Base-by-base conservation (phyloP, 2,113 vertebrate genomes). In the Ptilonorhynchus violaceus region DNA sequence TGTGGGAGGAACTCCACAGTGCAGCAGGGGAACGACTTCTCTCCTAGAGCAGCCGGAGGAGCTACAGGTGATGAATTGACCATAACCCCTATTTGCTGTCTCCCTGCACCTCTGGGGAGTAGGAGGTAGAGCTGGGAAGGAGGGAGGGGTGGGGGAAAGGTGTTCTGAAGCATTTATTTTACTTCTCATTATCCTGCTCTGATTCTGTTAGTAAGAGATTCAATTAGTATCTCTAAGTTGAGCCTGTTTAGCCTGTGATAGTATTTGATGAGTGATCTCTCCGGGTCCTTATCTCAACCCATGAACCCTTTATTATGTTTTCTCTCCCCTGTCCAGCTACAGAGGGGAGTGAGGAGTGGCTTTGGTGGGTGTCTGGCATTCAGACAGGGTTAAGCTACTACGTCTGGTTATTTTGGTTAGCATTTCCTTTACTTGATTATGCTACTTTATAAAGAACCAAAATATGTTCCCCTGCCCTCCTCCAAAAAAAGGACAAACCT, bases 1-100 rank as follows among this genome's bases (percentile, higher is more conserved):
- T n/a, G 18, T 0, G 0, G 15, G 28, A 64, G 9, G 7, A 23
- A 47, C 5, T 24, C 15, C 19, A 10, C 0, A 0, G 3, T 66
- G 23, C 15, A 14, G 10, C 15, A 56, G 49, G 7, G 7, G 18
- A 56, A 66, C 28, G 24, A 41, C 10, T 16, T 8, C 28, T 56
- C 19, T 66, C 5, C 6, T 8, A 66, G 30, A 66, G 20, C 41
- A 47, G 28, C 0, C 6, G 10, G 30, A 58, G 30, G 56, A 58
- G 16, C 19, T 49, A 41, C 0, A 0, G 15, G 8, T 16, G 42
- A 49, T 49, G 6, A n/a, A 8, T 15, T 47, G 60, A 47, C 9
- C n/a, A 41, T 24, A n/a, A n/a, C 7, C 2, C 19, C 7, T 5
- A 10, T 1, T 41, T 3, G 3, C 23, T 49, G 5, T 41, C 15